Base-by-base conservation (phyloP, 2,888 invertebrate genomes). In the Cantharis flavilabris region DNA sequence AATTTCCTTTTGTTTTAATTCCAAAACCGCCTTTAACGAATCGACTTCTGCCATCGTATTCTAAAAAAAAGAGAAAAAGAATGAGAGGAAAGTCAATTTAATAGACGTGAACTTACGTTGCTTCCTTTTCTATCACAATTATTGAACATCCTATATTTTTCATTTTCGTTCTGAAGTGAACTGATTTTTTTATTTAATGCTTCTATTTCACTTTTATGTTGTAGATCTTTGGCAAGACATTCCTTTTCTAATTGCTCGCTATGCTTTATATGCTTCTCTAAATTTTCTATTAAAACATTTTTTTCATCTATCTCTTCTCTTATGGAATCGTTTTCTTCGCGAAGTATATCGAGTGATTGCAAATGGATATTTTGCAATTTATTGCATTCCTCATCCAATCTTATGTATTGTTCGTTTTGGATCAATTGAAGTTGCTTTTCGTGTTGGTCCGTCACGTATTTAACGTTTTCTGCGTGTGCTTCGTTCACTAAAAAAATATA, bases 21-120 rank as follows among this genome's bases (percentile, higher is more conserved):
- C 98, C 78, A 98, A 90, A 3, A 98, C 98, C 62, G 95, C 94
- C 80, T 96, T 92, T 78, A 98, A 89, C 16, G 97, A 97, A 82
- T 94, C 94, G 1, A 95, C 93, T 88, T 96, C 93, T 83, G 78
- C 78, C 28, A 78, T 26, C 23, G 76, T 70, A 64, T 33, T 62
- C 74, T 76, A 49, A 16, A 69, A 69, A 78, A 33, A 30, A 74
- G 16, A 9, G 1, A 18, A 23, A 26, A n/a, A 16, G 26, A 62
- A 28, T 14, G 9, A 49, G 62, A 49, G 11, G 11, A 18, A n/a
- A 14, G 9, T 67, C 9, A 14, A 13, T 9, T 65, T 14, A 14
- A 20, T 10, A 49, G 69, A 70, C 63, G 9, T 23, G 62, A 69
- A 70, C 79, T 81, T 83, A 88, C 88, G 88, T 87, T 80, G 86